Percentiles rank a stretch among this genome's conserved stretches.
Conservation (phyloP, 2,113 vertebrate genomes). For the Chunga burmeisteri region DNA sequence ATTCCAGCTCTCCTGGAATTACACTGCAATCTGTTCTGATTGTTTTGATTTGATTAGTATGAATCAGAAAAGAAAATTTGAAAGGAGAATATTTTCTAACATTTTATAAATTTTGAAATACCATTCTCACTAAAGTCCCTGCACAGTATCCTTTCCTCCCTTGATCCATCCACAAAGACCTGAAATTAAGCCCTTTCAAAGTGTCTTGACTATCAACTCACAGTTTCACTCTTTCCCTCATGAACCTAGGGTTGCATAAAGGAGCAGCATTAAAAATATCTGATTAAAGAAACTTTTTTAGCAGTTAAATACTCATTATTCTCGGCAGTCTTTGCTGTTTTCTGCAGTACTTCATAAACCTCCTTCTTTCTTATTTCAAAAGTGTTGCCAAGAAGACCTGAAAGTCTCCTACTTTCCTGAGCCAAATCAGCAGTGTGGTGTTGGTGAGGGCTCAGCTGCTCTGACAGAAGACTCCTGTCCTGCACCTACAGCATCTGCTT, state of each 20-base stretch:
- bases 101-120: not conserved
- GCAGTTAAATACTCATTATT: not conserved
- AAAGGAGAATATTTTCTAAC: not conserved
- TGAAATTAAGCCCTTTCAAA: not conserved
- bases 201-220: not conserved
- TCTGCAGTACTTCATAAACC: not conserved
- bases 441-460: not conserved
- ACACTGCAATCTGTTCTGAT: not conserved
- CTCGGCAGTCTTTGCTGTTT: not conserved
- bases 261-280: not conserved
- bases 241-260: not conserved
- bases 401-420: not conserved
- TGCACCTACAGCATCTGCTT: not conserved
- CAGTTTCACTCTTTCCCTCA: not conserved
- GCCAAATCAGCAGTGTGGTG: not conserved
- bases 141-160: not conserved
- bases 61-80: not conserved
- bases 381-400: not conserved
- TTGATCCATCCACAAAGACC: not conserved
- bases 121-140: not conserved
- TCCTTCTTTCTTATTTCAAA: slow-evolving; percentile 25
- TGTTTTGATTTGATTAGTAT: not conserved
- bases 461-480: not conserved
- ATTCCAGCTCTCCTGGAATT: not conserved
- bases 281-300: not conserved